These are phyloP conservation scores for Drosophila ohnishii DNA, from an alignment of 1,140 invertebrate species.

Conservation along the genomic window DNA sequence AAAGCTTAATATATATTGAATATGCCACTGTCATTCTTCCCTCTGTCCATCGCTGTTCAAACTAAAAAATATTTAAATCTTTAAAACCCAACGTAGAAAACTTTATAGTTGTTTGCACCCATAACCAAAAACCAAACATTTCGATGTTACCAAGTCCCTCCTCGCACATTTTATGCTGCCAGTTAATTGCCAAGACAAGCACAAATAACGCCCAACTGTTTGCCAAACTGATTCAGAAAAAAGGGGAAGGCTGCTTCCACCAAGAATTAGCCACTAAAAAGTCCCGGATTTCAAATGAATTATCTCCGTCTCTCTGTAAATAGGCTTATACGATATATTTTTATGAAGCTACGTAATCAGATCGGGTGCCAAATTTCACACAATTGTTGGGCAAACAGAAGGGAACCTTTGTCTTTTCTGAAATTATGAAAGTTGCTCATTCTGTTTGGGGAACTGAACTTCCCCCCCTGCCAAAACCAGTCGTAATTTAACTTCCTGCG, in stretches of 20 bases:
- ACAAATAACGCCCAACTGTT: constrained; percentile 25
- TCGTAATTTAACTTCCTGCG: constrained; percentile 61
- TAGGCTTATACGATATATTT: constrained; percentile 3
- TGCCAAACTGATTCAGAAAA: constrained; percentile 12
- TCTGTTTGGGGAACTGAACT: constrained; percentile 6
- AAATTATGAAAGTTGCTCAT: constrained; percentile 63
- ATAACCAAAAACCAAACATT: constrained; percentile 2
- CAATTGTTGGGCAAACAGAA: constrained; percentile 24
- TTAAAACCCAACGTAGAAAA: background rate
- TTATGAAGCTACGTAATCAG: constrained; percentile 13
- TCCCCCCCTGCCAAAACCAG: constrained; percentile 37
- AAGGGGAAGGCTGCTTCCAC: background rate
- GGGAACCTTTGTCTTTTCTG: constrained; percentile 26
- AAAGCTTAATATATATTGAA: no score
- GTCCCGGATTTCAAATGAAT: constrained; percentile 26
- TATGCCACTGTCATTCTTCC: no score
- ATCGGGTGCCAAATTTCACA: constrained; percentile 48
- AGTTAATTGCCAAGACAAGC: constrained; percentile 47
- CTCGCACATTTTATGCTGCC: constrained; percentile 44
- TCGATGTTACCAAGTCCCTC: constrained; percentile 25
- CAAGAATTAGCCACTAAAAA: constrained; percentile 20
- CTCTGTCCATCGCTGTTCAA: background rate
- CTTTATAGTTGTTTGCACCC: constrained; percentile 2
- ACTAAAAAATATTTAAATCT: background rate
- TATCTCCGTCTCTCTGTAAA: constrained; percentile 9